Conservation (phyloP, 2,797 vertebrate genomes). For the Sorex maritimensis region DNA sequence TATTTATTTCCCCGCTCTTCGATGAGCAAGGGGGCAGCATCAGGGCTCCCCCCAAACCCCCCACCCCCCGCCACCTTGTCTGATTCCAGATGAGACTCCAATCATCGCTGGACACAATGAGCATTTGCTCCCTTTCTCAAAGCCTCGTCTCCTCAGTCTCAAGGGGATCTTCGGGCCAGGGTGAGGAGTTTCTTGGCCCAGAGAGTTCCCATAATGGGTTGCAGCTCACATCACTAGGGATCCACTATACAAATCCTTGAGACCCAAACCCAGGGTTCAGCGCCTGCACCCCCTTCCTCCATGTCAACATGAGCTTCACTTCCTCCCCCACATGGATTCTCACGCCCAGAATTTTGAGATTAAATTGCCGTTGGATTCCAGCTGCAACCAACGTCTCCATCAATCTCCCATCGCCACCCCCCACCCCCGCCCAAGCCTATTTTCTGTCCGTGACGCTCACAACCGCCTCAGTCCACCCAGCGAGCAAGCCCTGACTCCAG, state of each 20-base stretch:
- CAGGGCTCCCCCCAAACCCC: background rate
- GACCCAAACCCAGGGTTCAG: background rate
- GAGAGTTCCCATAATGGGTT: background rate
- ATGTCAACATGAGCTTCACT: rapidly evolving
- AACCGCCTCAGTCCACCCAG: rapidly evolving
- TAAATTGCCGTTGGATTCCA: background rate
- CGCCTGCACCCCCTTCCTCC: background rate
- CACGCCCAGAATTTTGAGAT: background rate
- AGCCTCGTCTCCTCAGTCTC: background rate
- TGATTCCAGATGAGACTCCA: background rate
- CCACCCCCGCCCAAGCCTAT: background rate
- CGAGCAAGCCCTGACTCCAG: rapidly evolving
- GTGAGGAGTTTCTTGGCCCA: background rate
- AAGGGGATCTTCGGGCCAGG: background rate
- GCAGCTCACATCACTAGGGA: background rate
- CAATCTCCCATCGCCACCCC: background rate
- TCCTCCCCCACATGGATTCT: background rate
- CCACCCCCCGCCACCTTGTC: background rate
- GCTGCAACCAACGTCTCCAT: background rate
- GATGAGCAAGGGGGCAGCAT: background rate
- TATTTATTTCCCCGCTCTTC: background rate
- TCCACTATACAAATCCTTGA: background rate
- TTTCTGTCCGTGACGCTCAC: background rate
- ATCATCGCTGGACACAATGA: background rate
- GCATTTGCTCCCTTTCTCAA: conserved; percentile 52